phyloP scores from a whole-genome alignment of 2,888 invertebrate genomes.

The Polyploca ridens region DNA sequence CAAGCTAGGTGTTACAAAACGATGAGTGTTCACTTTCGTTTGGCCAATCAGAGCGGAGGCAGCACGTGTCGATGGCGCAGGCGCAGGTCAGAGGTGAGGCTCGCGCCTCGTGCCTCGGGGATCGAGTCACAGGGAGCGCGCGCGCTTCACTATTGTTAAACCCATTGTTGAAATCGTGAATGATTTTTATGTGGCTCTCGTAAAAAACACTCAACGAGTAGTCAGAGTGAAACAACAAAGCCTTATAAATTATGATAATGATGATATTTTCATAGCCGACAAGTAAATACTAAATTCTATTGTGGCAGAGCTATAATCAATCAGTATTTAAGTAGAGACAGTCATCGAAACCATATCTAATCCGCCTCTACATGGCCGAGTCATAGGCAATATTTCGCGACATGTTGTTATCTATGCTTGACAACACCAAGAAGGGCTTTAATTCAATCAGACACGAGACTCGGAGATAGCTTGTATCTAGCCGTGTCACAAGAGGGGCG shows the following conservation, averaged over 20 bases:
- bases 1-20: slow-evolving; percentile 58
- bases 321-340: slow-evolving; percentile 9
- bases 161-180: slow-evolving; percentile 22
- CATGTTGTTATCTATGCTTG: slow-evolving; percentile 53
- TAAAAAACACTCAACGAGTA: neutral
- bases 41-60: slow-evolving; percentile 70
- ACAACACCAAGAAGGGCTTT: slow-evolving; percentile 54
- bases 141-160: slow-evolving; percentile 50
- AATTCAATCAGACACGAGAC: slow-evolving; percentile 59
- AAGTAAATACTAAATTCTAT: neutral
- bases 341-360: slow-evolving; percentile 37
- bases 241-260: neutral
- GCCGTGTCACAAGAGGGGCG: slow-evolving; percentile 72
- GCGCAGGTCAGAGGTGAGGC: slow-evolving; percentile 67
- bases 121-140: slow-evolving; percentile 23
- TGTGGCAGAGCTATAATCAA: neutral
- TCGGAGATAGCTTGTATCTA: slow-evolving; percentile 55
- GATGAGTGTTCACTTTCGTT: slow-evolving; percentile 65
- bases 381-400: slow-evolving; percentile 30
- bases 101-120: slow-evolving; percentile 56
- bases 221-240: neutral
- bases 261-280: neutral
- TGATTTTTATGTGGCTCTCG: neutral
- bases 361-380: slow-evolving; percentile 31
- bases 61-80: slow-evolving; percentile 69